Evolutionary conservation across 23 tunicate species (phyloP).

Genomic region (Halocynthia roretzi): DNA sequence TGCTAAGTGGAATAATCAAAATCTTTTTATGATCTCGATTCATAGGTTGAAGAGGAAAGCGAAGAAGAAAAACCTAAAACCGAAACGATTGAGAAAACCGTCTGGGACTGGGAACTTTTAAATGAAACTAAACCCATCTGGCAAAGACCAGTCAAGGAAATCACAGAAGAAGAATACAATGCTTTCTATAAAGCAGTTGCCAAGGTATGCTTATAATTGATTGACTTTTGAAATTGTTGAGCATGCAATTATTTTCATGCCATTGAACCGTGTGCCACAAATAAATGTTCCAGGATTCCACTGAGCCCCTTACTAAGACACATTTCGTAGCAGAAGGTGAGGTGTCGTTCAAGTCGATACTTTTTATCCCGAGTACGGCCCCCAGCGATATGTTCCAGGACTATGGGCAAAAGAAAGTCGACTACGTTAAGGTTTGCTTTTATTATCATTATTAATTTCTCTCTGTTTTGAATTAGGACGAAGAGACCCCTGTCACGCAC

Average conservation of each 20-base stretch:
- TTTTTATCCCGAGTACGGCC: slow-evolving; percentile 77
- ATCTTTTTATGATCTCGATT: neutral
- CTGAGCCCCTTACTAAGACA: slow-evolving; percentile 88
- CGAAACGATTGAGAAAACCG: slow-evolving; percentile 89
- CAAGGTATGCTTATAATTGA: slow-evolving; percentile 50
- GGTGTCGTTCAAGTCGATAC: slow-evolving; percentile 90
- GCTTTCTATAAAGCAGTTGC: slow-evolving; percentile 91
- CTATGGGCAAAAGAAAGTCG: slow-evolving; percentile 92
- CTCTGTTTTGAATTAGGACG: slow-evolving; percentile 42
- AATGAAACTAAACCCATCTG: slow-evolving; percentile 96
- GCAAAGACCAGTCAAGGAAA: slow-evolving; percentile 94
- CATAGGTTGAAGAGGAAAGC: slow-evolving; percentile 87
- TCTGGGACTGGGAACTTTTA: slow-evolving; percentile 96
- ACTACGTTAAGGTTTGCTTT: slow-evolving; percentile 77
- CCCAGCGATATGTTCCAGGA: slow-evolving; percentile 89
- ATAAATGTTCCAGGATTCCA: slow-evolving; percentile 41
- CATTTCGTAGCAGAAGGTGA: slow-evolving; percentile 99
- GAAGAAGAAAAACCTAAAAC: slow-evolving; percentile 98
- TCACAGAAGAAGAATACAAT: slow-evolving; percentile 92
- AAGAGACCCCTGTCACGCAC: slow-evolving; percentile 47
- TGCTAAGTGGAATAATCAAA: too few species aligned
- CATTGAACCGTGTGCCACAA: neutral
- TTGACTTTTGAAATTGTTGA: neutral
- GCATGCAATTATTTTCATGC: neutral
- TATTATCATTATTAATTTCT: slow-evolving; percentile 12